Evolutionary conservation across 2,113 vertebrate species (phyloP), one percentile per base, ranked within the genome.

Genomic region (Chamaea fasciata): DNA sequence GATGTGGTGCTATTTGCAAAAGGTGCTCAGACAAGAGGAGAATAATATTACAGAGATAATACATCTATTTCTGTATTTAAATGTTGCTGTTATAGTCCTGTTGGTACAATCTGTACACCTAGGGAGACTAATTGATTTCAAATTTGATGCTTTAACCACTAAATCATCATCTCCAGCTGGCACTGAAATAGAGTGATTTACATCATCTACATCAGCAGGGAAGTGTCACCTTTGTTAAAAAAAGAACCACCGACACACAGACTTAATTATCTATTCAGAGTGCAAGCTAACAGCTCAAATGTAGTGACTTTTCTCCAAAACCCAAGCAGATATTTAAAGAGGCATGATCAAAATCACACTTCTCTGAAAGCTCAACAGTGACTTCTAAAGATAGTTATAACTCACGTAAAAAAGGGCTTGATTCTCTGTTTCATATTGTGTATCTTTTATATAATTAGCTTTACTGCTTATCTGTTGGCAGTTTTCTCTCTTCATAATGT

Each of bases 191-290:
- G 88, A 95, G 76, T 75, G 76, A 94, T 94, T 94, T 96, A 79
- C 92, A 96, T 96, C 94, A 96, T 96, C 86, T 97, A 62, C 86
- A 89, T 96, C 94, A 92, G 88, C 80, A 87, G 88, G 74, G 73
- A 96, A 96, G 92, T 92, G 95, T 93, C 94, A 95, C 94, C 93
- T 95, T 82, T 87, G 90, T 95, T 95, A 95, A 96, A 97, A 97
- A 96, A 96, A 89, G 95, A 96, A 94, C 95, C 92, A 92, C 95
- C 79, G 2, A 96, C 90, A 95, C 91, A 89, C 69, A 96, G 90
- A 89, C 95, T 96, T 96, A 95, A 96, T 95, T 96, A 95, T 90
- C 88, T 92, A 67, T 90, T 94, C 92, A 83, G 47, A 87, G 77
- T 94, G 80, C 87, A 84, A 93, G 73, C 73, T 94, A 80, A 86